phyloP scores from a whole-genome alignment of 2,113 vertebrate species.

The Octodon degus region DNA sequence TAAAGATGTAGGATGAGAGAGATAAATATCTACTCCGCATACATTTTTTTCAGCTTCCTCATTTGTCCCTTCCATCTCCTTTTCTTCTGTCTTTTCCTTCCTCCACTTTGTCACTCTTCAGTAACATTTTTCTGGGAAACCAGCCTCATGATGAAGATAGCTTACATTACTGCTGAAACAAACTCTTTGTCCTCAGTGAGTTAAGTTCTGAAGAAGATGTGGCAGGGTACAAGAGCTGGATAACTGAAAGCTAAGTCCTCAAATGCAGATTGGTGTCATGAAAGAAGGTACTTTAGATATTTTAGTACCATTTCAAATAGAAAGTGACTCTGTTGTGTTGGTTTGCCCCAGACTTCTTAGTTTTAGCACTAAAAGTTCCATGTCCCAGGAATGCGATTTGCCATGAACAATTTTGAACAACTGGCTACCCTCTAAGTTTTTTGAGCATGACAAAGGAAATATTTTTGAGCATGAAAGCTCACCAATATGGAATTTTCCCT shows the following conservation, averaged over 20 bases:
- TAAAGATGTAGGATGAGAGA: background rate
- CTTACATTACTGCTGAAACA: background rate
- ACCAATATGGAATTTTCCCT: background rate
- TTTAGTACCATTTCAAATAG: background rate
- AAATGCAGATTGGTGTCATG: background rate
- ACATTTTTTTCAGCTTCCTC: background rate
- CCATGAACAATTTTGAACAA: background rate
- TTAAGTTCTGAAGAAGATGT: background rate
- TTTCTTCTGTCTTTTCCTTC: background rate
- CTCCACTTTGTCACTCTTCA: background rate
- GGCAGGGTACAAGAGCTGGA: background rate
- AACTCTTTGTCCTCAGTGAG: background rate
- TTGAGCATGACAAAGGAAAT: background rate
- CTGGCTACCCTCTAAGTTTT: background rate
- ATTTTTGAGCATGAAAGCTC: background rate
- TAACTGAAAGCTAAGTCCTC: background rate
- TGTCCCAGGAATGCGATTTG: background rate
- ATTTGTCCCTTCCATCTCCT: background rate
- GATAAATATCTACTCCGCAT: background rate
- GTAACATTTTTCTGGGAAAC: background rate
- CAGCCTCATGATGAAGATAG: background rate
- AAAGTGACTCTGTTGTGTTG: accelerated
- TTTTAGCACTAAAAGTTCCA: background rate
- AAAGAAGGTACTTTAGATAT: background rate
- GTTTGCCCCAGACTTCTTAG: background rate